Evolutionary conservation across 1,140 invertebrate species (phyloP), one percentile per base, ranked within the genome.

Genomic region (Cataglyphis hispanica): DNA sequence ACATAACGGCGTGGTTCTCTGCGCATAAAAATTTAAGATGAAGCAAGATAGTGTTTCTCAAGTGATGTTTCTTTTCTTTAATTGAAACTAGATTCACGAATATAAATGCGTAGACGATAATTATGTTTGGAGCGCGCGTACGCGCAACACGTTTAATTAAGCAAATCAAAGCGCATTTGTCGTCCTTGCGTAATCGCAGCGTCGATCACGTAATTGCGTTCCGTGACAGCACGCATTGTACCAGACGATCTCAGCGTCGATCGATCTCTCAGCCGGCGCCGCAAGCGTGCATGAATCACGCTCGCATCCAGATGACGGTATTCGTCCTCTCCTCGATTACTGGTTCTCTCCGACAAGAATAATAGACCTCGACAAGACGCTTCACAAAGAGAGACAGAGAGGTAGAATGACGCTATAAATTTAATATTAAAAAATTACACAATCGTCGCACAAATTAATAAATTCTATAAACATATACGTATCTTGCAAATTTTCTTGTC

Each of bases 251-350:
- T 81, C 53, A 31, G 53, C 5, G 40, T 46, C 61, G 61, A 78
- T 78, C 76, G 61, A 67, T 80, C 43, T 80, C 22, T 80, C 31
- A n/a, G 11, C n/a, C 40, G 75, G 64, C 66, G 50, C 67, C 67
- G 27, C 64, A 37, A 46, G 77, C 67, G 25, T 27, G 43, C 66
- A 72, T 83, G 66, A 83, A 83, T 81, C 66, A 81, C 50, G 25
- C 11, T 81, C 37, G 27, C 50, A 58, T 60, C 66, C 50, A 43
- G 53, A 72, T 53, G 63, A 67, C 63, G 46, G 67, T 37, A 22
- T 43, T 60, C 16, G 25, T 34, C 8, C 31, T 43, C 11, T 60
- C 16, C 34, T 70, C 64, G 61, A 78, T 43, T 43, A 43, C 40
- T 43, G 40, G 43, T 25, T 31, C 31, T 72, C 46, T n/a, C 31